Evolutionary conservation across 2,113 vertebrate genomes (phyloP).

Genomic region (Calyptommatus sinebrachiatus): DNA sequence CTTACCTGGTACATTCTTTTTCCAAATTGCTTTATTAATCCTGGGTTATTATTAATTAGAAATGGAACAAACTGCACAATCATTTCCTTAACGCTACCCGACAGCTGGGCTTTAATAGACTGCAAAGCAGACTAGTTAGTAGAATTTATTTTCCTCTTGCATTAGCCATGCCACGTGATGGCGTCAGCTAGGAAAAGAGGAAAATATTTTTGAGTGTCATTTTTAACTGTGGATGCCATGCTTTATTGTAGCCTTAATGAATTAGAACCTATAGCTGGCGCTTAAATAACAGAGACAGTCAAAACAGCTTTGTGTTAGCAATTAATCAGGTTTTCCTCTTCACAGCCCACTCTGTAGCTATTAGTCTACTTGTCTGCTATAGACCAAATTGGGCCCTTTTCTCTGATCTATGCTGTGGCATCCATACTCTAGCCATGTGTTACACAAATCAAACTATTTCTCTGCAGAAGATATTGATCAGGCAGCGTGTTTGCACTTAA

Average conservation of each 20-base stretch:
- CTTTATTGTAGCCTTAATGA: slow-evolving; percentile 48
- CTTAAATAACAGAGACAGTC: slow-evolving; percentile 40
- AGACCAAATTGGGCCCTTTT: background rate
- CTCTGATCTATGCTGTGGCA: slow-evolving; percentile 19
- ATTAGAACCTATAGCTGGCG: slow-evolving; percentile 7
- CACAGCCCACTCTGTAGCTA: accelerated
- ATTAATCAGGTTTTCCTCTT: slow-evolving; percentile 19
- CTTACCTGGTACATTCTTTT: slow-evolving; percentile 62
- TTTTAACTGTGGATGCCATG: slow-evolving; percentile 44
- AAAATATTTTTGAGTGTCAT: slow-evolving; percentile 28
- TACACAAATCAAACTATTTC: slow-evolving; percentile 37
- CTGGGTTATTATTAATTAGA: slow-evolving; percentile 67
- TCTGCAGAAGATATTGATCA: background rate
- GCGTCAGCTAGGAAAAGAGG: slow-evolving; percentile 6
- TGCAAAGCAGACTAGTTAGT: slow-evolving; percentile 53
- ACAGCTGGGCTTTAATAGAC: slow-evolving; percentile 61
- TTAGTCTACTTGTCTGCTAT: background rate
- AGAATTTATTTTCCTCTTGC: slow-evolving; percentile 56
- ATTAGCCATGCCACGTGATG: slow-evolving; percentile 31
- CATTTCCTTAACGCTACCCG: slow-evolving; percentile 58
- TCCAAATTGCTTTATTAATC: slow-evolving; percentile 67
- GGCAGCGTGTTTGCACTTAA: slow-evolving; percentile 32
- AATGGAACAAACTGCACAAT: slow-evolving; percentile 56
- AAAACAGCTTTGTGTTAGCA: slow-evolving; percentile 32
- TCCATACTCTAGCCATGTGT: background rate